A percentile compares a stretch with the other conserved stretches of the same genome.
Conservation (phyloP, 2,113 vertebrate genomes). For the Gallinago jamesoni region DNA sequence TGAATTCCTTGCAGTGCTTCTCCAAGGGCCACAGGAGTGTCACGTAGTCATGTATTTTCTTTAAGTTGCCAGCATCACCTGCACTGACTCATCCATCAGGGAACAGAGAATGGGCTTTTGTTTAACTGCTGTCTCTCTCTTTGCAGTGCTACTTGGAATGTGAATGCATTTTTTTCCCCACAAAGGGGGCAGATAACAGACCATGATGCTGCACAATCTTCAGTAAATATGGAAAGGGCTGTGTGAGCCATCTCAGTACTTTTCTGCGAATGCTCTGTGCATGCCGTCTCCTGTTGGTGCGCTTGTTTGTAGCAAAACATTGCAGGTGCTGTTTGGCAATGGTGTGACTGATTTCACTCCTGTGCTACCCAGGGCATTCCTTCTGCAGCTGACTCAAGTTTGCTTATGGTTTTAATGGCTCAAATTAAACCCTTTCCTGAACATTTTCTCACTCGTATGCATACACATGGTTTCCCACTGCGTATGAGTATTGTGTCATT, state of each 20-base stretch:
- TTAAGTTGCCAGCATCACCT: neutral
- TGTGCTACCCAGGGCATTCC: neutral
- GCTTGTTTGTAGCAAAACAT: neutral
- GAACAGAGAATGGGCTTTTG: neutral
- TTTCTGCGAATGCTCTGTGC: neutral
- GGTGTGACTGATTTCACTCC: neutral
- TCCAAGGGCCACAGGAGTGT: neutral
- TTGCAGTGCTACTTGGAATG: neutral
- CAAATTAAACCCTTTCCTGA: neutral
- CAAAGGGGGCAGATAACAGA: neutral
- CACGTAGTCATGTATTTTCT: neutral
- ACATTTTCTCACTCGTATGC: neutral
- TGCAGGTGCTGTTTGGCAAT: neutral
- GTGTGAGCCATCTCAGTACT: neutral
- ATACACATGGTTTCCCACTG: neutral
- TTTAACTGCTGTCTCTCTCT: neutral
- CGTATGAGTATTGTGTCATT: neutral
- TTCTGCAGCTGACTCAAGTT: neutral
- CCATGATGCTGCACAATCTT: neutral
- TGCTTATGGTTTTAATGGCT: neutral
- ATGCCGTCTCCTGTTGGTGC: neutral
- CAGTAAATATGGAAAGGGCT: neutral
- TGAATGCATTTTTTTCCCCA: neutral
- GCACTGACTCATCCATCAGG: neutral
- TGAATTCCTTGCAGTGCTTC: neutral